Conservation (phyloP, 2,113 vertebrate species). For the Ceyx melanurus region DNA sequence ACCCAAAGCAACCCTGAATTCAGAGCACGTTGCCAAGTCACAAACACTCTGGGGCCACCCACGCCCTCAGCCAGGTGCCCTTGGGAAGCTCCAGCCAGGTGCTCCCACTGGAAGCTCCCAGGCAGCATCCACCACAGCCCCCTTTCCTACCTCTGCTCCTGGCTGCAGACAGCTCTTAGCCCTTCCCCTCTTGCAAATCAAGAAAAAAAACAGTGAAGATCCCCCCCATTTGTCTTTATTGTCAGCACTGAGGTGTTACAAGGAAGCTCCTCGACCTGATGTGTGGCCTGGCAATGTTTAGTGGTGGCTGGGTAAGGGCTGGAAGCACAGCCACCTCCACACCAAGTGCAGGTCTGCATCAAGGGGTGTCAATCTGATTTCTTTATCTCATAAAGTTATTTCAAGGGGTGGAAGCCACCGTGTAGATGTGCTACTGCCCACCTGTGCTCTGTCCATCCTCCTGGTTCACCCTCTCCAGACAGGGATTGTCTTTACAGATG, state of each 20-base stretch:
- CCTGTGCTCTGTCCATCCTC: background rate
- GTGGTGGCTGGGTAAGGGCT: background rate
- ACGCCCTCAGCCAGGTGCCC: background rate
- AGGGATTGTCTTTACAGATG: background rate
- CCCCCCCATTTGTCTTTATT: background rate
- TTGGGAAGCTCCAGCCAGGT: accelerated
- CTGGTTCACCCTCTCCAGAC: background rate
- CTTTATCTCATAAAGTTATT: background rate
- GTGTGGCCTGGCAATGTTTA: accelerated
- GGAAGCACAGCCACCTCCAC: background rate
- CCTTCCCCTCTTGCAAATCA: background rate
- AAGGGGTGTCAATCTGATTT: background rate
- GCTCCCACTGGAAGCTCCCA: background rate
- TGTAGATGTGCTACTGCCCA: background rate
- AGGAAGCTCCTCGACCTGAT: accelerated
- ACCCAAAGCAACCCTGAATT: background rate
- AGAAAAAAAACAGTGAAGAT: background rate
- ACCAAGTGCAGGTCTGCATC: accelerated
- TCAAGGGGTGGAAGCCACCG: background rate
- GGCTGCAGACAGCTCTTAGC: too few species aligned
- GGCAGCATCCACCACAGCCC: background rate
- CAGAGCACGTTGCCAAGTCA: accelerated
- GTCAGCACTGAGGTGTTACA: accelerated
- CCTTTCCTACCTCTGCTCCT: background rate
- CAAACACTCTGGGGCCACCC: background rate